Evolutionary conservation across 2,888 invertebrate species (phyloP), one percentile per base, ranked within the genome.

Genomic region (Eupeodes luniger): DNA sequence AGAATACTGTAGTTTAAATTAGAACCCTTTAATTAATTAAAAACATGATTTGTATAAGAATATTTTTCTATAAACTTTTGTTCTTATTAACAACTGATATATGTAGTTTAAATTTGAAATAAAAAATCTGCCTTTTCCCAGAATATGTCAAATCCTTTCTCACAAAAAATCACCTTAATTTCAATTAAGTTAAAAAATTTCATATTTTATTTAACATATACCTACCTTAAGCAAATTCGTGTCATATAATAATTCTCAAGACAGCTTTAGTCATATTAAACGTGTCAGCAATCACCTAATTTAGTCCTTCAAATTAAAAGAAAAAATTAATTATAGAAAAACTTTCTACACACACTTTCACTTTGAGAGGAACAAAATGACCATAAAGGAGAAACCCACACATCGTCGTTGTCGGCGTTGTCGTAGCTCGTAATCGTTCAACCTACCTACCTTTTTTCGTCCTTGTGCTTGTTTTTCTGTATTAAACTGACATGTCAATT

Each of bases 401-500:
- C 16, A 2, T 16, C 4, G 47, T 44, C 4, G 3, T 44, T 7
- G 5, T 59, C 4, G 47, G 27, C 4, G 3, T 44, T 7, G 2
- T 59, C 11, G 19, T 36, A 14, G 27, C 27, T 59, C 12, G 47
- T 67, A 51, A 44, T 16, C 16, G 16, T 51, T 16, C 9, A 19
- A 67, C 51, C 27, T 49, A 67, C 51, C 27, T 49, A 67, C 55
- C 40, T 55, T 61, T 55, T 61, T 10, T 19, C 64, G 59, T 74
- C 69, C 74, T 69, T 79, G 75, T 49, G 62, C 75, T 47, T 36
- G 51, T 70, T 77, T 66, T 74, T 72, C 47, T 59, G 1, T 40
- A 11, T 70, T 70, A 55, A 40, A 78, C 81, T 81, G 61, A 78
- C 77, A 67, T 55, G 53, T 67, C 78, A 78, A 74, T 78, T 81